phyloP scores from a whole-genome alignment of 2,888 invertebrate species.

The Phlogophora meticulosa region DNA sequence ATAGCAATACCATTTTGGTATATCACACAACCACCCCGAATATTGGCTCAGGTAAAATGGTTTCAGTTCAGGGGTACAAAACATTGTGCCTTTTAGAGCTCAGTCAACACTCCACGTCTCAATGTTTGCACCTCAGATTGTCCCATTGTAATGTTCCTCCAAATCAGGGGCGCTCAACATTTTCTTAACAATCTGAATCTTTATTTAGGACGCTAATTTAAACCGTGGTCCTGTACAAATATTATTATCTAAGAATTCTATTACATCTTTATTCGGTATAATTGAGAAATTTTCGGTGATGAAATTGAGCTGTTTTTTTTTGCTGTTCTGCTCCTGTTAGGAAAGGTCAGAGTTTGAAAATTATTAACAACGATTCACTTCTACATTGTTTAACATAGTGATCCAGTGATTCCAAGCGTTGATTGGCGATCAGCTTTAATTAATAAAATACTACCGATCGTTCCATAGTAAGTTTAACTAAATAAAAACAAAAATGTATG shows the following conservation, averaged over 20 bases:
- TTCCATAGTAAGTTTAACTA: too few relatives aligned
- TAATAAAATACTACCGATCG: neutral
- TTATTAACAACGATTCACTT: neutral
- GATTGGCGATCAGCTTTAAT: conserved; percentile 8
- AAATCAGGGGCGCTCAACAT: conserved; percentile 71
- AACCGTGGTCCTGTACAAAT: conserved; percentile 60
- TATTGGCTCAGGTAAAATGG: conserved; percentile 78
- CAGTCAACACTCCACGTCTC: conserved; percentile 73
- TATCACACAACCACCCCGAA: conserved; percentile 50
- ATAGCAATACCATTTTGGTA: conserved; percentile 1
- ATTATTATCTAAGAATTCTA: conserved; percentile 59
- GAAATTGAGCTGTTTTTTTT: conserved; percentile 11
- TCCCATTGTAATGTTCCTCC: conserved; percentile 58
- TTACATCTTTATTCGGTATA: conserved; percentile 47
- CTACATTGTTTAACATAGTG: neutral
- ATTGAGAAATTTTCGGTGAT: conserved; percentile 48
- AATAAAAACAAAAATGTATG: too few relatives aligned
- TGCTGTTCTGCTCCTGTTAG: neutral
- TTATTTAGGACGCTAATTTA: conserved; percentile 71
- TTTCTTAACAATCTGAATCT: conserved; percentile 64
- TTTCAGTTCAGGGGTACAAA: conserved; percentile 74
- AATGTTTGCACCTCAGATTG: conserved; percentile 63
- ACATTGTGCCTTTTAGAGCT: conserved; percentile 77
- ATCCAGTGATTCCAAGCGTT: neutral
- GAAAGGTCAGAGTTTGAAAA: neutral